Evolutionary conservation across 37 sponge, comb jelly and placozoan species (phyloP).

Genomic region (Mnemiopsis leidyi): DNA sequence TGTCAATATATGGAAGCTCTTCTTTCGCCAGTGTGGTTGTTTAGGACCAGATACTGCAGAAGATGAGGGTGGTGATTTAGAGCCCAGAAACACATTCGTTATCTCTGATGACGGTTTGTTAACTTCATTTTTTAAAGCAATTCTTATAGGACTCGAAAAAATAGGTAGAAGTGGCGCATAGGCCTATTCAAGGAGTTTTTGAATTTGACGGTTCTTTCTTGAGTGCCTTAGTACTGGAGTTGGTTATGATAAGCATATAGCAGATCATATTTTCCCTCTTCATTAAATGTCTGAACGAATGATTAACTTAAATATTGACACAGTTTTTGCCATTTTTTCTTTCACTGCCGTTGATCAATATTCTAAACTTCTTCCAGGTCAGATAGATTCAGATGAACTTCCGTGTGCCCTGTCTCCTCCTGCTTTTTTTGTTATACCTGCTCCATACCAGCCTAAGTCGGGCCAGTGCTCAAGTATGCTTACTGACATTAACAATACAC

Average conservation of each 20-base stretch:
- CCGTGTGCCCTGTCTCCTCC: constrained; percentile 49
- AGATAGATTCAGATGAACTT: constrained; percentile 12
- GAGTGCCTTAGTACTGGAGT: too few relatives aligned
- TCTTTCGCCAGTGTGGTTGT: constrained; percentile 44
- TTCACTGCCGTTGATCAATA: not conserved
- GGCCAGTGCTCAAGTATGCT: not conserved
- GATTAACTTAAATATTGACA: too few relatives aligned
- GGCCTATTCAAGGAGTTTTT: too few relatives aligned
- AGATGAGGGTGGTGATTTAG: not conserved
- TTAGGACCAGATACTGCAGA: constrained; percentile 19
- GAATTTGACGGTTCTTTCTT: too few relatives aligned
- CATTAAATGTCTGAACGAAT: too few relatives aligned
- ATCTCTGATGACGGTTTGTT: constrained; percentile 45
- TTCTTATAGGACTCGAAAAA: too few relatives aligned
- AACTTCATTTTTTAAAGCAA: too few relatives aligned
- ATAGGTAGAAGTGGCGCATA: too few relatives aligned
- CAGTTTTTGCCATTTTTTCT: too few relatives aligned
- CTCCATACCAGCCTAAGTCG: not conserved
- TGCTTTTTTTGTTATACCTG: constrained; percentile 23
- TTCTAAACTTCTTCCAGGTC: not conserved
- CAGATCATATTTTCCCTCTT: too few relatives aligned
- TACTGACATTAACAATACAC: not conserved
- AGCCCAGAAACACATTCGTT: not conserved
- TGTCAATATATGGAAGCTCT: constrained; percentile 44
- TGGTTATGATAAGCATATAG: too few relatives aligned